phyloP scores from a whole-genome alignment of 2,888 invertebrate genomes.

The Aquatica leii region DNA sequence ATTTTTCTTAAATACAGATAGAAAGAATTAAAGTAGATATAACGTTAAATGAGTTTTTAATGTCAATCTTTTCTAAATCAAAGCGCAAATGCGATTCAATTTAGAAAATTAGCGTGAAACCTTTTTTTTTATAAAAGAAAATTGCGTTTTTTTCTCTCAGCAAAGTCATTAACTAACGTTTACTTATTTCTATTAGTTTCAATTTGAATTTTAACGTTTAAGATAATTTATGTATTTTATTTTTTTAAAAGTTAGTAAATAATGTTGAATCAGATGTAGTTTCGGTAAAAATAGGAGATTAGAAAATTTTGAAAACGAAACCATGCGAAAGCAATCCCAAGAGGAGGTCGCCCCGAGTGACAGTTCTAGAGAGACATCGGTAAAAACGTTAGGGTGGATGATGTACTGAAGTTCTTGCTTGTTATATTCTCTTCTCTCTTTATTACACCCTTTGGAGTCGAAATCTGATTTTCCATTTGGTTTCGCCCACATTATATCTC shows the following conservation, averaged over 20 bases:
- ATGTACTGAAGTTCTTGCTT: constrained; percentile 47
- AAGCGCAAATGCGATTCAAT: constrained; percentile 11
- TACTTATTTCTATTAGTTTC: constrained; percentile 8
- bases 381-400: constrained; percentile 44
- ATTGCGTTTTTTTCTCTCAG: background rate
- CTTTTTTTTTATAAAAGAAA: constrained; percentile 1
- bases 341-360: constrained; percentile 41
- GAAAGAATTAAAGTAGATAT: background rate
- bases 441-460: constrained; percentile 51
- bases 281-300: background rate
- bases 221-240: background rate
- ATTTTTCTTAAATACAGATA: too few relatives aligned
- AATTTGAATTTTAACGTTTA: constrained; percentile 3
- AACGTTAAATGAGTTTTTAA: constrained; percentile 1
- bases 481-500: constrained; percentile 45
- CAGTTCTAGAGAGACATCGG: constrained; percentile 41
- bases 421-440: constrained; percentile 49
- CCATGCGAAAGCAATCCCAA: constrained; percentile 21
- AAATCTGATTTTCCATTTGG: constrained; percentile 52
- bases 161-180: background rate
- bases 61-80: constrained; percentile 5
- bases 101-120: background rate
- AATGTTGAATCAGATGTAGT: constrained; percentile 2
- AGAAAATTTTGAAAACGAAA: constrained; percentile 23
- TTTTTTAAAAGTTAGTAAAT: background rate